Base-by-base conservation (phyloP, 2,888 invertebrate genomes). In the Himalopsyche kuldschensis region DNA sequence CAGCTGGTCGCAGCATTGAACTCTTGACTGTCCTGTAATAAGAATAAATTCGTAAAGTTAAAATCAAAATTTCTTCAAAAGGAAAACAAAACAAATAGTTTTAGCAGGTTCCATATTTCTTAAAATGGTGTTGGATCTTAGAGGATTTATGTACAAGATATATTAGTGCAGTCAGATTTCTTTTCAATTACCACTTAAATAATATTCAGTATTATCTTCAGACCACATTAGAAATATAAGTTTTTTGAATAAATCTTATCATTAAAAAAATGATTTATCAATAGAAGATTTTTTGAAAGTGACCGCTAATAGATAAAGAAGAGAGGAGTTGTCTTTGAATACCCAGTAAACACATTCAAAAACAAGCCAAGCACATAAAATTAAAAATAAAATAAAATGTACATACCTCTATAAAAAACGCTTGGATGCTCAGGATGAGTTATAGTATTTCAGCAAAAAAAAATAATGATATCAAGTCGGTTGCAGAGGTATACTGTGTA, bases 1-100 rank as follows among this genome's bases (percentile, higher is more conserved):
- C 93, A 93, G 3, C 93, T 93, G 2, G 94, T 93, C 0, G 94
- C 94, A 17, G 94, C 93, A 89, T 94, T 94, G 90, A 94, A 94
- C 85, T 93, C 94, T 17, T 91, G 90, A 90, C 93, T 93, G 86
- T 94, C 94, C 94, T 94, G 88, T 3, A 87, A 86, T 27, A 15
- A 69, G 27, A 30, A 30, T 30, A 69, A 30, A 11, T 69, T 69
- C 15, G 30, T 69, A 15, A 69, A 48, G 63, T 8, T 31, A n/a
- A 31, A 10, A 5, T n/a, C 5, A 31, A 75, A 75, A 75, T 75
- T 75, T 75, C 27, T 32, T 75, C 3, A 75, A 24, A 31, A n/a
- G n/a, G n/a, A n/a, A n/a, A n/a, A 75, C 6, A 17, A 31, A 27
- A 75, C 0, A 35, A 8, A 35, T 35, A 8, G 15, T 41, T 41